These are phyloP conservation scores for Bucorvus abyssinicus DNA, from an alignment of 2,797 vertebrate species.

Conservation along the genomic window DNA sequence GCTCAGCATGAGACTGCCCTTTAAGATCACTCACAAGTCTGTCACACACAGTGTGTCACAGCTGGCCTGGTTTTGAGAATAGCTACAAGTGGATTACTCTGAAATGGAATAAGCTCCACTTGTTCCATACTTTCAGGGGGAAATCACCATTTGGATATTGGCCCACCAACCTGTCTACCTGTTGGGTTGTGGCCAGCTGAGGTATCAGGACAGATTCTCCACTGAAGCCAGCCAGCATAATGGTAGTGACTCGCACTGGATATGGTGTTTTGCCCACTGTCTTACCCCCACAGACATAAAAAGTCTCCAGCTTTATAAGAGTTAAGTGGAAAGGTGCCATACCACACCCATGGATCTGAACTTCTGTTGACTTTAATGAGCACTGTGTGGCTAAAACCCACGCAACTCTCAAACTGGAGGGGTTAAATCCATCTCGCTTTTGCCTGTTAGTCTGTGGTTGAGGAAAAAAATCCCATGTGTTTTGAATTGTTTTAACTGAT, in stretches of 20 bases:
- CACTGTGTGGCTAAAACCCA: constrained; percentile 17
- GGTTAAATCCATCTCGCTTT: constrained; percentile 21
- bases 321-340: background rate
- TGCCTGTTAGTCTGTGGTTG: constrained; percentile 2
- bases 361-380: constrained; percentile 14
- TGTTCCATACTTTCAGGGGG: background rate
- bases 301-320: background rate
- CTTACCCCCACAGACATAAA: background rate
- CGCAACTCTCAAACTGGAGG: background rate
- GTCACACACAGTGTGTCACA: background rate
- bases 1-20: background rate
- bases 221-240: background rate
- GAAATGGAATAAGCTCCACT: background rate
- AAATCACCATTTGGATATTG: background rate
- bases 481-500: constrained; percentile 59
- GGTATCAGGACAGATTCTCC: background rate
- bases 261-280: background rate
- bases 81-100: background rate
- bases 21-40: background rate
- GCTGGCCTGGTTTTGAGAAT: background rate
- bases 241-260: background rate
- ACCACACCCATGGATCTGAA: constrained; percentile 22
- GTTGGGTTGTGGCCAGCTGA: background rate
- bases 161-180: background rate
- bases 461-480: constrained; percentile 37